Evolutionary conservation across 2,113 vertebrate genomes (phyloP).

Genomic region (Tenrec ecaudatus): DNA sequence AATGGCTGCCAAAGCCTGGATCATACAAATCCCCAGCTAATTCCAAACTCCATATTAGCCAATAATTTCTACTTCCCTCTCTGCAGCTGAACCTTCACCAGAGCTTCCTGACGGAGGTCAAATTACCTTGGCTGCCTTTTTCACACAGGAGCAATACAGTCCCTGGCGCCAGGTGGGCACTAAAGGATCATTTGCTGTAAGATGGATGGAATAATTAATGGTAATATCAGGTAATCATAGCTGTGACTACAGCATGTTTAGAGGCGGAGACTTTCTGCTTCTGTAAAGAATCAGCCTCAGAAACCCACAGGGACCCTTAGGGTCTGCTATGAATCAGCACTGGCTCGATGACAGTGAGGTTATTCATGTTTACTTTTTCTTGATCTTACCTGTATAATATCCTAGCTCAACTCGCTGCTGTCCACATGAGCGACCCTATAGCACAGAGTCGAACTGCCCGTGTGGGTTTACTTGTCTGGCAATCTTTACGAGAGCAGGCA

Average conservation of each 20-base stretch:
- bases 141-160: not conserved
- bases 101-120: constrained; percentile 52
- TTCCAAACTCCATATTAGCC: constrained; percentile 62
- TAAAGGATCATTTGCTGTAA: not conserved
- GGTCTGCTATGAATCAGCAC: too few relatives aligned
- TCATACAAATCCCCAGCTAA: constrained; percentile 71
- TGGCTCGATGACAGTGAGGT: too few relatives aligned
- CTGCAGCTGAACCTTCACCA: constrained; percentile 63
- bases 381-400: too few relatives aligned
- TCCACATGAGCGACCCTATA: too few relatives aligned
- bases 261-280: too few relatives aligned
- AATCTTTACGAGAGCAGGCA: too few relatives aligned
- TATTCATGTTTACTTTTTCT: too few relatives aligned
- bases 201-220: not conserved
- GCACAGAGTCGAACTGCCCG: too few relatives aligned
- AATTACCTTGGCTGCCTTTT: constrained; percentile 41
- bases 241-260: not conserved
- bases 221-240: not conserved
- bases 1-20: constrained; percentile 42
- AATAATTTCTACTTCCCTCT: constrained; percentile 62
- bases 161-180: not conserved
- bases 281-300: too few relatives aligned
- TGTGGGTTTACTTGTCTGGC: too few relatives aligned
- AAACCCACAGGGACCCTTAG: too few relatives aligned
- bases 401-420: too few relatives aligned